Percentiles rank a stretch among this genome's conserved stretches.
phyloP scores from a whole-genome alignment of 2,113 vertebrate species.

The Buteo buteo region DNA sequence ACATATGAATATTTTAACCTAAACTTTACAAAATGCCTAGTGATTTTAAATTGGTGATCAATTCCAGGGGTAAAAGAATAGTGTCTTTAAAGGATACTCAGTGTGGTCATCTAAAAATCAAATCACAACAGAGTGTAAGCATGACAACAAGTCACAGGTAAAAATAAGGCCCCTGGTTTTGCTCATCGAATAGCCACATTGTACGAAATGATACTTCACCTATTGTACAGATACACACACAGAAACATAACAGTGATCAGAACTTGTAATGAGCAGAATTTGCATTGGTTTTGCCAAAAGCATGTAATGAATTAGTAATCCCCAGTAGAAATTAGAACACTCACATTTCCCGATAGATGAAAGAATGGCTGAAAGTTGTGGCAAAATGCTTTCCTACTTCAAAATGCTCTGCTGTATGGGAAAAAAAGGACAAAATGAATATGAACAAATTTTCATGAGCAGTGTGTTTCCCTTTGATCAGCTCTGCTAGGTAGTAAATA shows the following conservation, averaged over 20 bases:
- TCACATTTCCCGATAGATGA: neutral
- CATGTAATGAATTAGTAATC: constrained; percentile 44
- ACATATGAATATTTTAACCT: neutral
- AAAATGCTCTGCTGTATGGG: neutral
- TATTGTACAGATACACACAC: neutral
- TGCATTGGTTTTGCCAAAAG: constrained; percentile 39
- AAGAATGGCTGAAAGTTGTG: constrained; percentile 32
- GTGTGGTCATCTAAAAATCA: neutral
- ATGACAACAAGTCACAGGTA: neutral
- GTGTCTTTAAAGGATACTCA: neutral
- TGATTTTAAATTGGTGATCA: neutral
- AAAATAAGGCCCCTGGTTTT: neutral
- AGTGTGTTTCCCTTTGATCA: constrained; percentile 35
- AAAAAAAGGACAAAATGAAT: constrained; percentile 2
- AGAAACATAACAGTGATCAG: neutral
- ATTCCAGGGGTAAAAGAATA: neutral
- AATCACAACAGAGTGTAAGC: neutral
- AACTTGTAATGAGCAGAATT: neutral
- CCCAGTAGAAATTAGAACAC: neutral
- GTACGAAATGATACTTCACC: neutral
- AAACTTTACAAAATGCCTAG: neutral
- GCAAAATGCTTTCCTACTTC: constrained; percentile 10
- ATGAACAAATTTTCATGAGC: constrained; percentile 31
- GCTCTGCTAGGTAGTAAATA: constrained; percentile 17
- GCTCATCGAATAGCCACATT: neutral